These are phyloP conservation scores for Drosophila macrospina DNA, from an alignment of 2,888 invertebrate genomes.

Conservation along the genomic window DNA sequence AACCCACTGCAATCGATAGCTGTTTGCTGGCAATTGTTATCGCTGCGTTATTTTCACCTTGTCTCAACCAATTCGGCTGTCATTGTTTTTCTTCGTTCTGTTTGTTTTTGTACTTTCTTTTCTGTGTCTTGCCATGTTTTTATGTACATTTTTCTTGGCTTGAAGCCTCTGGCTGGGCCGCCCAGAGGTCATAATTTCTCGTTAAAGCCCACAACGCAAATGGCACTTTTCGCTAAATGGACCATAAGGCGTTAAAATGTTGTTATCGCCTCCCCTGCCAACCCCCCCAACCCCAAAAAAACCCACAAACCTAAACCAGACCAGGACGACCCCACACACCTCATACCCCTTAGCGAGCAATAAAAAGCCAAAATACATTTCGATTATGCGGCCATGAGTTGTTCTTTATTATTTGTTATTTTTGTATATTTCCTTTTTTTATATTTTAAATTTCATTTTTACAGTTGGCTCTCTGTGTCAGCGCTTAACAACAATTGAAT, in stretches of 20 bases:
- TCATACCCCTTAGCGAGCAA: constrained; percentile 63
- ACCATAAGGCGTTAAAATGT: constrained; percentile 82
- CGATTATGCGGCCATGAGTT: constrained; percentile 69
- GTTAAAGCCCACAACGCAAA: constrained; percentile 82
- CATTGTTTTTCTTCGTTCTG: not conserved
- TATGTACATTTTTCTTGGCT: constrained; percentile 39
- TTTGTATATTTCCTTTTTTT: constrained; percentile 31
- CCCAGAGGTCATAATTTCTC: constrained; percentile 81
- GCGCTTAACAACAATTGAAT: constrained; percentile 72
- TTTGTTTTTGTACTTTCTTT: constrained; percentile 2
- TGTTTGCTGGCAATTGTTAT: not conserved
- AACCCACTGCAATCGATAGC: constrained; percentile 7
- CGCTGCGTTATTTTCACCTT: not conserved
- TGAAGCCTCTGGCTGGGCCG: constrained; percentile 35
- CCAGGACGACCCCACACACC: constrained; percentile 12
- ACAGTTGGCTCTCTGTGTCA: constrained; percentile 38
- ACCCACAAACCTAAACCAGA: not conserved
- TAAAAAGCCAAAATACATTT: constrained; percentile 77
- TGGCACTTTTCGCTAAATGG: constrained; percentile 83
- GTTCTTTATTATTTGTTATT: constrained; percentile 12
- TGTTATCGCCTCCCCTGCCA: constrained; percentile 67
- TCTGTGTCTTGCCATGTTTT: constrained; percentile 30
- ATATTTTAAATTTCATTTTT: constrained; percentile 55
- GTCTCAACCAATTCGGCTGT: constrained; percentile 6
- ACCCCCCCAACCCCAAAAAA: no score